phyloP scores from a whole-genome alignment of 92 coral and sea anemone genomes.

The Diadumene lineata region DNA sequence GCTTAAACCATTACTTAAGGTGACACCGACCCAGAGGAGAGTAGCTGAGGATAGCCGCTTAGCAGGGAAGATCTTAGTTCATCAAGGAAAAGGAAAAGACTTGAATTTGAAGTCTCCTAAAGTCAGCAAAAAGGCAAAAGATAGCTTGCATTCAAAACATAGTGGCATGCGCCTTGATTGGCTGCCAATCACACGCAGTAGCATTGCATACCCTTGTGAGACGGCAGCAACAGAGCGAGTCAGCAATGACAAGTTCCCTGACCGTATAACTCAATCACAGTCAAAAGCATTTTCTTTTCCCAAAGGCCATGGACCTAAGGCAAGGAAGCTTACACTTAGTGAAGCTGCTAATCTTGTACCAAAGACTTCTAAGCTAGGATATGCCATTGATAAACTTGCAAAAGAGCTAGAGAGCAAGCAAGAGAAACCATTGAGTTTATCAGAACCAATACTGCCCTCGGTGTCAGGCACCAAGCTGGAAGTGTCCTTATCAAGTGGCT shows the following conservation, averaged over 20 bases:
- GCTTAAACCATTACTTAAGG: conserved; percentile 71
- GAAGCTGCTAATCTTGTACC: conserved; percentile 86
- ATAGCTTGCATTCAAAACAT: conserved; percentile 13
- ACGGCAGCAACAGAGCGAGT: conserved; percentile 20
- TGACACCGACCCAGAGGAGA: conserved; percentile 78
- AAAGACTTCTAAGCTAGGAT: conserved; percentile 42
- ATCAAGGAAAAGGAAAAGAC: conserved; percentile 52
- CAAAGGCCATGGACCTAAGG: conserved; percentile 46
- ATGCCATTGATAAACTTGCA: conserved; percentile 57
- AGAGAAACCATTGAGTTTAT: conserved; percentile 47
- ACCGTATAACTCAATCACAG: conserved; percentile 38
- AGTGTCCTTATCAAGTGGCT: conserved; percentile 35
- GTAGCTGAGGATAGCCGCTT: conserved; percentile 71
- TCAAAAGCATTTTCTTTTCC: conserved; percentile 64
- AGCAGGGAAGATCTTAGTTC: conserved; percentile 46
- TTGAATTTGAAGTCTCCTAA: conserved; percentile 44
- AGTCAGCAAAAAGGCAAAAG: conserved; percentile 27
- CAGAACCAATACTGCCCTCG: conserved; percentile 66
- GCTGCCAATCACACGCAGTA: conserved; percentile 92
- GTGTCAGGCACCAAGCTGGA: conserved; percentile 83
- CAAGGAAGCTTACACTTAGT: conserved; percentile 73
- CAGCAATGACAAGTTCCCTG: conserved; percentile 49
- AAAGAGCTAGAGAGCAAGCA: conserved; percentile 67
- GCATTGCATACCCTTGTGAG: conserved; percentile 65
- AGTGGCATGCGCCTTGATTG: conserved; percentile 69